Conservation (phyloP, 2,797 vertebrate species). For the Chiloscyllium punctatum region DNA sequence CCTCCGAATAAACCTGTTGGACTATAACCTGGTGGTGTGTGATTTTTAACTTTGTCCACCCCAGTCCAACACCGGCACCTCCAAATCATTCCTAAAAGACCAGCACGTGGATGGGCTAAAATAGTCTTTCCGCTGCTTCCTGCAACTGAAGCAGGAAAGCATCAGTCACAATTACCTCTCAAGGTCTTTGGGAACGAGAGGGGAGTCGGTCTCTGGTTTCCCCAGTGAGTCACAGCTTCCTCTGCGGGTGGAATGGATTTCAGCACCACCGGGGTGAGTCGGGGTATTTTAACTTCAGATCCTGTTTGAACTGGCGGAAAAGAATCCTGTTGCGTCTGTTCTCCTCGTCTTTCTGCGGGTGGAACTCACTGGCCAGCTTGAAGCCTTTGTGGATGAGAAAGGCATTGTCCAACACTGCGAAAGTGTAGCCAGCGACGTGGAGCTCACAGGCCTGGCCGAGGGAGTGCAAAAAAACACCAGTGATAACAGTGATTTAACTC, state of each 20-base stretch:
- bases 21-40: too few relatives aligned
- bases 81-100: too few relatives aligned
- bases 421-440: conserved; percentile 75
- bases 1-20: too few relatives aligned
- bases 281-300: conserved; percentile 79
- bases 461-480: background rate
- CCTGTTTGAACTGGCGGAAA: conserved; percentile 82
- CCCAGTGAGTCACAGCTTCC: conserved; percentile 36
- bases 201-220: background rate
- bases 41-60: too few relatives aligned
- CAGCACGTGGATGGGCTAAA: too few relatives aligned
- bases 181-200: too few relatives aligned
- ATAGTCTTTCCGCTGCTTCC: too few relatives aligned
- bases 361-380: conserved; percentile 79
- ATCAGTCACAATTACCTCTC: too few relatives aligned
- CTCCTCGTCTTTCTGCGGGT: conserved; percentile 76
- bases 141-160: too few relatives aligned
- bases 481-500: background rate
- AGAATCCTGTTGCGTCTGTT: conserved; percentile 76
- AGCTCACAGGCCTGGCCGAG: conserved; percentile 74
- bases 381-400: conserved; percentile 81
- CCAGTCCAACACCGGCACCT: too few relatives aligned
- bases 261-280: conserved; percentile 70
- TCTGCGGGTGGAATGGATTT: conserved; percentile 40
- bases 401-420: conserved; percentile 76